Evolutionary conservation across 2,797 vertebrate species (phyloP).

Genomic region (Carapus acus): DNA sequence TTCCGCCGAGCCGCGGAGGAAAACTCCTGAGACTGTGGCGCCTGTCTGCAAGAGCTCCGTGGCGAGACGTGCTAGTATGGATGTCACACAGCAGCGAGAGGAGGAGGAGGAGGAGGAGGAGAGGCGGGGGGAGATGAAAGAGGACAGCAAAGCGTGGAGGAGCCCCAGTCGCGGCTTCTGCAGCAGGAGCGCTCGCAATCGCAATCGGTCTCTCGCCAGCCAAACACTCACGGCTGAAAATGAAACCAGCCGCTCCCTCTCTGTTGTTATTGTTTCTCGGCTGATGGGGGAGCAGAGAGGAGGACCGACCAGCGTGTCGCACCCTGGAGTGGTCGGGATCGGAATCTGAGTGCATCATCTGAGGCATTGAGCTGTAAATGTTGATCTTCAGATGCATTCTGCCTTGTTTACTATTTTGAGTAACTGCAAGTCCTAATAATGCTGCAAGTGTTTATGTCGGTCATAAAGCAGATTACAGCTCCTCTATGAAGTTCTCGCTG

Average conservation of each 20-base stretch:
- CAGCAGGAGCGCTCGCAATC: slow-evolving; percentile 9
- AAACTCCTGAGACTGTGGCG: slow-evolving; percentile 65
- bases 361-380: slow-evolving; percentile 38
- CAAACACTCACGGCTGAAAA: slow-evolving; percentile 17
- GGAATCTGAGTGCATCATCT: too few species aligned
- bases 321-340: slow-evolving; percentile 7
- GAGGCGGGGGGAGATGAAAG: slow-evolving; percentile 35
- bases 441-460: slow-evolving; percentile 56
- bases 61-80: slow-evolving; percentile 36
- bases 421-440: slow-evolving; percentile 53
- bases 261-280: slow-evolving; percentile 28
- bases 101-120: slow-evolving; percentile 19
- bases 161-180: slow-evolving; percentile 29
- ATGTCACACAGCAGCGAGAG: slow-evolving; percentile 31
- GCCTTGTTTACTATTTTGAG: slow-evolving; percentile 37
- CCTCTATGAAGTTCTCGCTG: slow-evolving; percentile 42
- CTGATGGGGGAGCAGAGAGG: slow-evolving; percentile 27
- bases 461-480: slow-evolving; percentile 26
- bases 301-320: slow-evolving; percentile 29
- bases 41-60: slow-evolving; percentile 23
- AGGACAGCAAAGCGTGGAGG: slow-evolving; percentile 21
- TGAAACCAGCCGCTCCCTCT: slow-evolving; percentile 19
- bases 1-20: slow-evolving; percentile 74
- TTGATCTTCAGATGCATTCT: slow-evolving; percentile 17
- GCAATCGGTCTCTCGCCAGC: slow-evolving; percentile 26